phyloP scores from a whole-genome alignment of 2,113 vertebrate species.

The Onychostoma macrolepis region DNA sequence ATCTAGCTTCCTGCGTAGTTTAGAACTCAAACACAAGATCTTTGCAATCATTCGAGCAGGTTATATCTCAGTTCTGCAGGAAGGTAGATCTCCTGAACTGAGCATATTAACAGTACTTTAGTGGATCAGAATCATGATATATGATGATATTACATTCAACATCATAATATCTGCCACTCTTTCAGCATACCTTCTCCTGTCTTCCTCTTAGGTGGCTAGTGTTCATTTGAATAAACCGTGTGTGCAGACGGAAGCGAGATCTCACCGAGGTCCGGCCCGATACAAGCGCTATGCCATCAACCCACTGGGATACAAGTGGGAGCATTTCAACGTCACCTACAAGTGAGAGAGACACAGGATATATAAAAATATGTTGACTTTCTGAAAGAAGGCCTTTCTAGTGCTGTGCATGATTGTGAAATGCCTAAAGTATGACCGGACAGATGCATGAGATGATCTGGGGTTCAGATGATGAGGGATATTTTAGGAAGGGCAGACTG shows the following conservation, averaged over 20 bases:
- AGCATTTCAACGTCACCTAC: constrained; percentile 74
- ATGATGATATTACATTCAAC: neutral
- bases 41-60: too few relatives aligned
- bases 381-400: neutral
- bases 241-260: constrained; percentile 10
- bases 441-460: neutral
- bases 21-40: too few relatives aligned
- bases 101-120: neutral
- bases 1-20: too few relatives aligned
- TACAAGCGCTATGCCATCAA: constrained; percentile 69
- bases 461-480: neutral
- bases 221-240: neutral
- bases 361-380: neutral
- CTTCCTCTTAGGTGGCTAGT: constrained; percentile 38
- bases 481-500: constrained; percentile 28
- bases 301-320: constrained; percentile 71
- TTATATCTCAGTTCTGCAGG: too few relatives aligned
- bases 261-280: constrained; percentile 22
- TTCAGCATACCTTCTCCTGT: neutral
- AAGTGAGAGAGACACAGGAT: constrained; percentile 59
- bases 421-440: neutral
- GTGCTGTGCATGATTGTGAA: neutral
- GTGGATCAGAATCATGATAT: too few relatives aligned
- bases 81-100: neutral
- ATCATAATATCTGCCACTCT: neutral